These are phyloP conservation scores for Clostera curtula DNA, from an alignment of 2,888 invertebrate species.

Conservation along the genomic window DNA sequence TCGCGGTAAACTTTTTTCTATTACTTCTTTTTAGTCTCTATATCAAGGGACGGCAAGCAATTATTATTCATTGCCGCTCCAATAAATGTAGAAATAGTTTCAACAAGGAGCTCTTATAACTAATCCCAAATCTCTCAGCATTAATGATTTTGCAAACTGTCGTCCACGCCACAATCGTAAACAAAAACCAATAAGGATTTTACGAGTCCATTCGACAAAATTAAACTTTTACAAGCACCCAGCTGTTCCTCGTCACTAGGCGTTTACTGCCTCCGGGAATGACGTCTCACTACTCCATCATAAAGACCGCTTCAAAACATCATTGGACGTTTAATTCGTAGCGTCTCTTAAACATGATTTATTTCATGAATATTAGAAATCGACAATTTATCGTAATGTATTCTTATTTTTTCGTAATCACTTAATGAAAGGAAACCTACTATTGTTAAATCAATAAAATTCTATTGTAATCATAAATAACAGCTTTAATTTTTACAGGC, in stretches of 20 bases:
- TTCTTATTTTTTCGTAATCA: too few species aligned
- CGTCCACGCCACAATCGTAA: slow-evolving; percentile 53
- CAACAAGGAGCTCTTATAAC: slow-evolving; percentile 4
- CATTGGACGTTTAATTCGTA: too few species aligned
- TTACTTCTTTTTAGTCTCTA: too few species aligned
- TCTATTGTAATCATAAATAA: slow-evolving; percentile 27
- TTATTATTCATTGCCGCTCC: background rate
- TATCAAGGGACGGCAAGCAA: too few species aligned
- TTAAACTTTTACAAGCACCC: slow-evolving; percentile 64
- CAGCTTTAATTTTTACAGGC: slow-evolving; percentile 73
- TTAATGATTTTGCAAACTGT: slow-evolving; percentile 41
- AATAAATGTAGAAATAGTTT: slow-evolving; percentile 2
- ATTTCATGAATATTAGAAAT: too few species aligned
- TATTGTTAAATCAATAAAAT: too few species aligned
- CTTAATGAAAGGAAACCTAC: too few species aligned
- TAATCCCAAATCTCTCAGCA: slow-evolving; percentile 21
- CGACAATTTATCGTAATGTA: too few species aligned
- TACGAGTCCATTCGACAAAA: slow-evolving; percentile 66
- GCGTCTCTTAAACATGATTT: too few species aligned
- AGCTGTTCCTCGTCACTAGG: slow-evolving; percentile 46
- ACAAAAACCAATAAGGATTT: slow-evolving; percentile 62
- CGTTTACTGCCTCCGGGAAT: slow-evolving; percentile 33
- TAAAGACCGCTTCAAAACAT: slow-evolving; percentile 19
- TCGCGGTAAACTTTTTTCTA: too few species aligned
- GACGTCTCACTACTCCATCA: slow-evolving; percentile 17